Base-by-base conservation (phyloP, 2,797 vertebrate genomes). In the Clarias platycephalus region DNA sequence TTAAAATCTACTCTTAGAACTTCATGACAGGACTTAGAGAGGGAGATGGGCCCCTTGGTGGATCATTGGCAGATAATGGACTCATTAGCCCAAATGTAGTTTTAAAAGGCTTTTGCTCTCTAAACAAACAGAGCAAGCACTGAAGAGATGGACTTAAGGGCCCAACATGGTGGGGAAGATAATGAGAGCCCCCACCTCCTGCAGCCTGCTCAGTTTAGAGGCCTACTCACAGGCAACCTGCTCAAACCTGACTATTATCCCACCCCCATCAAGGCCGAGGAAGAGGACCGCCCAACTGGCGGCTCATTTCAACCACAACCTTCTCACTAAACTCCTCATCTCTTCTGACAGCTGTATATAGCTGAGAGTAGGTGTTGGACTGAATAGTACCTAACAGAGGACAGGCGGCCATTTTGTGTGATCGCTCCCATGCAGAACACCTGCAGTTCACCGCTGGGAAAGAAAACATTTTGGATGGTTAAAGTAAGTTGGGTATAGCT, bases 41-140 rank as follows among this genome's bases (percentile, higher is more conserved):
- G 81, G 66, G 79, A 88, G 85, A 77, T 67, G 80, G 85, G 90
- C 91, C 88, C 64, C 91, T 94, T 92, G 94, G 93, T 94, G 92
- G 94, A 94, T 95, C 93, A 94, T 92, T 94, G 93, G 93, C 93
- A 93, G 93, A 94, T 95, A 95, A 95, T 95, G 93, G 93, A 91
- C 93, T 95, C 93, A 95, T 95, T 95, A 95, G 93, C 91, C 90
- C 92, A 90, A 93, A 93, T 74, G 88, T 92, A 92, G 91, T 92
- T 95, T 49, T 94, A 93, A 93, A 94, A 93, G 92, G 91, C 93
- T 93, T 91, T 89, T 89, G 92, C 92, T 94, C 93, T 94, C 93
- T 92, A 95, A 95, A 94, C 93, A 95, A 95, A 94, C 92, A 94
- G 91, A 92, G 91, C 89, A 83, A 92, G 91, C 89, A 88, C 91